A percentile compares a stretch with the other conserved stretches of the same genome.
phyloP scores from a whole-genome alignment of 1,140 invertebrate species.

The Eriosoma lanigerum region DNA sequence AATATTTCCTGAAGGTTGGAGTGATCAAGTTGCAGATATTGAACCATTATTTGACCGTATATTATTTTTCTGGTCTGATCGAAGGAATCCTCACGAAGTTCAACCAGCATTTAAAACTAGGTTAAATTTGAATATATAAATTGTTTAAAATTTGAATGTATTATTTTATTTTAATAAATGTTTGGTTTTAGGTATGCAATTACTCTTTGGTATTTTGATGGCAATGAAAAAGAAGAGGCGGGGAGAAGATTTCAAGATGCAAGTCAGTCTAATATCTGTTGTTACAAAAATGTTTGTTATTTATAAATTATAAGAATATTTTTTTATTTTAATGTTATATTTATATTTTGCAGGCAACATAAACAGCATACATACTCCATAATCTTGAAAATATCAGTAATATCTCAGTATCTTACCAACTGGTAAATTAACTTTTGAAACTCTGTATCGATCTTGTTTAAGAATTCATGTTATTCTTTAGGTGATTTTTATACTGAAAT shows the following conservation, averaged over 20 bases:
- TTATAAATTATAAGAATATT: background rate
- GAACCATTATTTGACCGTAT: conserved; percentile 91
- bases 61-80: conserved; percentile 96
- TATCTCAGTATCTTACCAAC: conserved; percentile 10
- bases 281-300: conserved; percentile 39
- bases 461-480: background rate
- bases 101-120: conserved; percentile 80
- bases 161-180: too few relatives aligned
- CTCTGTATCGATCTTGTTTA: conserved; percentile 41
- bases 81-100: conserved; percentile 95
- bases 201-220: conserved; percentile 94
- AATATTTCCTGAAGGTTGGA: conserved; percentile 86
- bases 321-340: conserved; percentile 35
- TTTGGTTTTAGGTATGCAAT: conserved; percentile 80
- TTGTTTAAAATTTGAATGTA: too few relatives aligned
- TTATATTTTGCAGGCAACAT: conserved; percentile 22
- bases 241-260: conserved; percentile 63
- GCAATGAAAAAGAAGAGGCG: conserved; percentile 78
- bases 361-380: conserved; percentile 1
- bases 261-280: conserved; percentile 54
- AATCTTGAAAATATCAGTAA: conserved; percentile 22
- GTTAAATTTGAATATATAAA: conserved; percentile 34
- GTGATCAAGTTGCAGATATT: conserved; percentile 84
- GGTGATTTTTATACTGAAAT: background rate
- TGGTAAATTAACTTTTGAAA: conserved; percentile 37